Conservation (phyloP, 2,113 vertebrate species). For the Onychorhynchus coronatus region DNA sequence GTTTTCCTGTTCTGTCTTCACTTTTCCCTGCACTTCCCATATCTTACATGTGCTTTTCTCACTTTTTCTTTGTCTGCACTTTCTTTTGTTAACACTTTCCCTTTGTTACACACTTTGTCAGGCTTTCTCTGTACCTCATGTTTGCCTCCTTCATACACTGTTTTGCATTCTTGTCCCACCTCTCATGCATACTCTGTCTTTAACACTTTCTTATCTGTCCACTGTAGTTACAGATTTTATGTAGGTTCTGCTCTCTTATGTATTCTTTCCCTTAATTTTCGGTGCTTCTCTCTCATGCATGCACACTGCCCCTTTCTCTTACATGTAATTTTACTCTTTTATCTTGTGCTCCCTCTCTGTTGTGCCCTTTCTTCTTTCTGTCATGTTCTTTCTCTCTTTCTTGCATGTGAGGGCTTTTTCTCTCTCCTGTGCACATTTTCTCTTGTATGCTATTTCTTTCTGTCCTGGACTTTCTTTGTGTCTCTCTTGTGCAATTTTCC, state of each 20-base stretch:
- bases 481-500: accelerated
- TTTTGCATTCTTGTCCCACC: neutral
- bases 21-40: neutral
- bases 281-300: neutral
- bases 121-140: neutral
- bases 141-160: neutral
- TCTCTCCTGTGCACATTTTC: neutral
- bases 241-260: neutral
- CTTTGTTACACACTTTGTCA: neutral
- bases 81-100: neutral
- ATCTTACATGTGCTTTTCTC: neutral
- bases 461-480: neutral
- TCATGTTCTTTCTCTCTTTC: neutral
- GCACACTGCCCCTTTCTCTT: neutral
- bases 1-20: neutral
- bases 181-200: neutral
- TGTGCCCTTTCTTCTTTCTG: neutral
- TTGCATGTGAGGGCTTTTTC: neutral
- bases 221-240: neutral
- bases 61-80: neutral
- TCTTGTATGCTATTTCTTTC: neutral
- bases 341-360: neutral
- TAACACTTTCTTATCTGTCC: neutral
- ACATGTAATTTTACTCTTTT: neutral
- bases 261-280: neutral